Evolutionary conservation across 2,888 invertebrate species (phyloP).

Genomic region (Agrilus biguttatus): DNA sequence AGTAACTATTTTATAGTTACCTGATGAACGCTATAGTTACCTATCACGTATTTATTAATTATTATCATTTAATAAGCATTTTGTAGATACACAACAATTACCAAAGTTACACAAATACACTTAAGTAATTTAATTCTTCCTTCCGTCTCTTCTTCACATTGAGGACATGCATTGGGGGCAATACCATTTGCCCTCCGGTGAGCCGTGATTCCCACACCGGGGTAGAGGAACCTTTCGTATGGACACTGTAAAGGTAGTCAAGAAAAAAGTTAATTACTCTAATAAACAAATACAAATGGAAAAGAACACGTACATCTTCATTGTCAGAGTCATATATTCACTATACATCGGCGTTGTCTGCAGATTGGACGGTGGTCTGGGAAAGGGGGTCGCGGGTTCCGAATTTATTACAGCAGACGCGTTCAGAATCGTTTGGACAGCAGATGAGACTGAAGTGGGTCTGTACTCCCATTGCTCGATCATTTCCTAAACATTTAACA

Average conservation of each 20-base stretch:
- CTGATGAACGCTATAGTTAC: too few relatives aligned
- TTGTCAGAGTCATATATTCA: conserved; percentile 97
- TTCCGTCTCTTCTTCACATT: conserved; percentile 70
- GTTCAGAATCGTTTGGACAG: conserved; percentile 29
- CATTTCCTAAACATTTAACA: conserved; percentile 20
- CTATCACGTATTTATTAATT: too few relatives aligned
- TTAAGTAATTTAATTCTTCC: conserved; percentile 60
- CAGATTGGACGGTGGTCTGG: conserved; percentile 32
- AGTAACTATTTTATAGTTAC: too few relatives aligned
- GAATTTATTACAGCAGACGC: conserved; percentile 22
- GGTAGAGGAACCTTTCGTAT: conserved; percentile 99
- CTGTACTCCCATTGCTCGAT: conserved; percentile 11
- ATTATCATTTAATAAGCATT: too few relatives aligned
- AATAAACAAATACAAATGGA: too few relatives aligned
- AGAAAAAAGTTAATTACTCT: too few relatives aligned
- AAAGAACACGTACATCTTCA: conserved; percentile 63
- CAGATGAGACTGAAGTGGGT: conserved; percentile 19
- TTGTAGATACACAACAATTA: too few relatives aligned
- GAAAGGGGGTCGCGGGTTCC: conserved; percentile 29
- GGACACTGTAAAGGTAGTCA: conserved; percentile 83
- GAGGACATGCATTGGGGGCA: conserved; percentile 88
- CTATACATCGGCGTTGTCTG: conserved; percentile 55
- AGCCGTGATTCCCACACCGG: conserved; percentile 89
- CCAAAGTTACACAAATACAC: too few relatives aligned
- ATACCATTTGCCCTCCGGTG: conserved; percentile 98